These are phyloP conservation scores for Alethe diademata DNA, from an alignment of 2,113 vertebrate genomes.

Conservation along the genomic window DNA sequence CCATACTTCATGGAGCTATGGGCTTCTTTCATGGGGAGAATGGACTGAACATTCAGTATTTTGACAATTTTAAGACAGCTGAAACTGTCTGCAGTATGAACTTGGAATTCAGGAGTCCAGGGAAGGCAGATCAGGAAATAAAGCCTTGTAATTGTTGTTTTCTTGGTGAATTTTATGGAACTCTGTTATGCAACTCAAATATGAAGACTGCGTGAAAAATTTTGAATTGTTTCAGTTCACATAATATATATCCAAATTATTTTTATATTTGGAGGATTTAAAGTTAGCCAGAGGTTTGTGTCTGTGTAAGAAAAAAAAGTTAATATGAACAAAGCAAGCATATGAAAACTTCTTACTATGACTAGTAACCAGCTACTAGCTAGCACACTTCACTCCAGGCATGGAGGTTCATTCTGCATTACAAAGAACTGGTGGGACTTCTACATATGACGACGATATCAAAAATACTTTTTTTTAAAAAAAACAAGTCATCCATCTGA, in stretches of 20 bases:
- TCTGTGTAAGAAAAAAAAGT: constrained; percentile 82
- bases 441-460: neutral
- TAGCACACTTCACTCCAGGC: constrained; percentile 80
- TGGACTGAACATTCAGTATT: constrained; percentile 78
- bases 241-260: constrained; percentile 72
- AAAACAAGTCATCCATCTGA: neutral
- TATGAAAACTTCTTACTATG: constrained; percentile 81
- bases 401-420: constrained; percentile 36
- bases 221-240: constrained; percentile 77
- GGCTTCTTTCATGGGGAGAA: constrained; percentile 80
- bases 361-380: constrained; percentile 84
- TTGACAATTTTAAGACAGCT: constrained; percentile 80
- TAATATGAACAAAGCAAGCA: constrained; percentile 82
- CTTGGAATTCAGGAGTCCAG: constrained; percentile 77
- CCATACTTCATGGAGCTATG: constrained; percentile 84
- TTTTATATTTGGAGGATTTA: constrained; percentile 75
- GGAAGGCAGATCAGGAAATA: constrained; percentile 77
- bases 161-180: constrained; percentile 79
- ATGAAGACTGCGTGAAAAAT: constrained; percentile 77
- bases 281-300: constrained; percentile 78
- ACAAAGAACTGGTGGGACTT: constrained; percentile 39
- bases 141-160: constrained; percentile 73
- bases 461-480: neutral
- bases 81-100: constrained; percentile 80
- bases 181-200: constrained; percentile 75